Evolutionary conservation across 2,888 invertebrate genomes (phyloP).

Genomic region (Synanthedon andrenaeformis): DNA sequence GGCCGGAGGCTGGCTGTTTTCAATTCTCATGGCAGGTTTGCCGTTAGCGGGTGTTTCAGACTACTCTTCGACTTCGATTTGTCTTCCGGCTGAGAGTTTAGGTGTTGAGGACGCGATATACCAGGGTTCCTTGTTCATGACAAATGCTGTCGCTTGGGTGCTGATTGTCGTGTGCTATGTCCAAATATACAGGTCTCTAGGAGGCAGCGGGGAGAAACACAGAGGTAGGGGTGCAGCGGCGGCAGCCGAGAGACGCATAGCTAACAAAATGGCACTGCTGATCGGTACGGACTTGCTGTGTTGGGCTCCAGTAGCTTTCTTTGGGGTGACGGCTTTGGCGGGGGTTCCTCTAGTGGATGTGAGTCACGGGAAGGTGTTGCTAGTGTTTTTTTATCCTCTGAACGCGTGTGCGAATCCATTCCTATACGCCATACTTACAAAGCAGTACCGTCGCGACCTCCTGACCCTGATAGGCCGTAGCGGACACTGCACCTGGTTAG

Average conservation of each 20-base stretch:
- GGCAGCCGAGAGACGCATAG: constrained; percentile 79
- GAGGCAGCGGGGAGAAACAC: constrained; percentile 76
- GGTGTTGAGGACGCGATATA: constrained; percentile 78
- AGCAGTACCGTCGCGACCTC: constrained; percentile 85
- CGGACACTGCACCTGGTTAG: constrained; percentile 52
- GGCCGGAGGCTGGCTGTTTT: constrained; percentile 83
- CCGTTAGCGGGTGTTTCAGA: constrained; percentile 88
- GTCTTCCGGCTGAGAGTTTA: constrained; percentile 87
- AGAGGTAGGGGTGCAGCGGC: constrained; percentile 73
- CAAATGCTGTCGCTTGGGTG: constrained; percentile 84
- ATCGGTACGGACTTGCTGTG: constrained; percentile 88
- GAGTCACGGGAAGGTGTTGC: constrained; percentile 81
- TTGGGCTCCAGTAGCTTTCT: constrained; percentile 91
- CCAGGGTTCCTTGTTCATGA: constrained; percentile 78
- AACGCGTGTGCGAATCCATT: constrained; percentile 95
- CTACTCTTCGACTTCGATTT: constrained; percentile 88
- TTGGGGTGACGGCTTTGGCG: constrained; percentile 86
- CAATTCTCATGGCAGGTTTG: constrained; percentile 80
- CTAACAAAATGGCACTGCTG: constrained; percentile 91
- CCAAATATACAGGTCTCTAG: constrained; percentile 86
- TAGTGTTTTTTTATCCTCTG: constrained; percentile 92
- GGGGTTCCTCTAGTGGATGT: constrained; percentile 88
- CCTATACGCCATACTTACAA: constrained; percentile 89
- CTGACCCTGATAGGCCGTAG: constrained; percentile 75
- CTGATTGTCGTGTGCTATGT: constrained; percentile 87